These are phyloP conservation scores for Rhyacichthys aspro DNA, from an alignment of 2,797 vertebrate genomes.

Conservation along the genomic window DNA sequence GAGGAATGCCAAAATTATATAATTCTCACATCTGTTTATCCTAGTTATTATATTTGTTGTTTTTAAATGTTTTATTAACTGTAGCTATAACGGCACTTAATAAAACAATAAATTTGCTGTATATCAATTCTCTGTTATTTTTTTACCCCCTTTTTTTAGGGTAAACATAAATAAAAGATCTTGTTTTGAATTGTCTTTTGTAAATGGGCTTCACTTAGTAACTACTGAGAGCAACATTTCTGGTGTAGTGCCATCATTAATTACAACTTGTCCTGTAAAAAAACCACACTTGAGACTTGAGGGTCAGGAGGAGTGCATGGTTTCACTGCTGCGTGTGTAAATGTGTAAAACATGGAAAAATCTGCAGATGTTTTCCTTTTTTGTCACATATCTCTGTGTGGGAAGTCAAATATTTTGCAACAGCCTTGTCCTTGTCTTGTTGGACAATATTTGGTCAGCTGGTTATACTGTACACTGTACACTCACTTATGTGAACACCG, in stretches of 20 bases:
- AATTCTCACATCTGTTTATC: no score
- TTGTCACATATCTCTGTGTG: conserved; percentile 35
- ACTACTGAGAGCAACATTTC: background rate
- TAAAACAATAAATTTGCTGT: no score
- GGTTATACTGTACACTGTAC: conserved; percentile 13
- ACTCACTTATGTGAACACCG: conserved; percentile 1
- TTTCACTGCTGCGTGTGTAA: background rate
- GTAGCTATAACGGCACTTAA: no score
- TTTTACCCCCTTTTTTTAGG: background rate
- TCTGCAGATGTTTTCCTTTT: conserved; percentile 50
- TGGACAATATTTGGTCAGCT: conserved; percentile 55
- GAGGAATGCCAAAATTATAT: no score
- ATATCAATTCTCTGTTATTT: background rate
- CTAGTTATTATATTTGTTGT: no score
- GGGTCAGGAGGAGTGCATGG: conserved; percentile 2
- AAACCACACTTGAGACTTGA: background rate
- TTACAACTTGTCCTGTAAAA: background rate
- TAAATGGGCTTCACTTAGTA: background rate
- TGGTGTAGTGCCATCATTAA: background rate
- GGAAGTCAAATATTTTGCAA: conserved; percentile 54
- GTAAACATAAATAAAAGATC: no score
- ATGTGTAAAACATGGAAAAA: conserved; percentile 23
- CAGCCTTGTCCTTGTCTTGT: conserved; percentile 26
- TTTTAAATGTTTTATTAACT: no score
- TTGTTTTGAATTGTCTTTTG: background rate